These are phyloP conservation scores for Phyllostomus hastatus DNA, from an alignment of 2,113 vertebrate genomes.

Conservation along the genomic window DNA sequence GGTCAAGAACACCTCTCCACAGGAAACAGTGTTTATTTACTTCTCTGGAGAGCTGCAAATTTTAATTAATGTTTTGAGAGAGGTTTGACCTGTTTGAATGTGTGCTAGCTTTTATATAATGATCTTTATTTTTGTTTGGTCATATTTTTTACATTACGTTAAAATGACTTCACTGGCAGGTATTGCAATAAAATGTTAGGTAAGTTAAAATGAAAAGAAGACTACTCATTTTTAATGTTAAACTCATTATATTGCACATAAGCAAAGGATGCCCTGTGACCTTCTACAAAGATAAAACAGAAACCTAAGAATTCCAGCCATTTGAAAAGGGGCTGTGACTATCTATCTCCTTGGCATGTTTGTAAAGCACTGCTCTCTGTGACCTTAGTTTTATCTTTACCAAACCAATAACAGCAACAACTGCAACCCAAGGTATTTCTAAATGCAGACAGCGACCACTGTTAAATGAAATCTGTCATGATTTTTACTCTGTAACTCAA, in stretches of 20 bases:
- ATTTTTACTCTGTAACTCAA: conserved; percentile 19
- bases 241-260: not conserved
- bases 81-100: conserved; percentile 40
- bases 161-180: conserved; percentile 46
- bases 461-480: not conserved
- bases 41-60: conserved; percentile 42
- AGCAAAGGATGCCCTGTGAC: not conserved
- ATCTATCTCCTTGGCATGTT: not conserved
- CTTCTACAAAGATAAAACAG: conserved; percentile 1
- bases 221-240: not conserved
- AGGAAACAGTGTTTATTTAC: conserved; percentile 51
- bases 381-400: not conserved
- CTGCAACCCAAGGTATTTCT: not conserved
- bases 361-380: not conserved
- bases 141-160: conserved; percentile 50
- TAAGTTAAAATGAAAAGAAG: conserved; percentile 53
- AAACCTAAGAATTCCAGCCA: not conserved
- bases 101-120: conserved; percentile 35
- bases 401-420: conserved; percentile 38
- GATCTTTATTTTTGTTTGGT: conserved; percentile 50
- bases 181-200: conserved; percentile 50
- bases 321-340: not conserved
- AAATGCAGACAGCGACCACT: not conserved
- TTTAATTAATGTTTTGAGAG: conserved; percentile 60
- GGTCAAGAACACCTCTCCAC: conserved; percentile 5